These are phyloP conservation scores for Chalcis sispes DNA, from an alignment of 2,888 invertebrate species.

Conservation along the genomic window DNA sequence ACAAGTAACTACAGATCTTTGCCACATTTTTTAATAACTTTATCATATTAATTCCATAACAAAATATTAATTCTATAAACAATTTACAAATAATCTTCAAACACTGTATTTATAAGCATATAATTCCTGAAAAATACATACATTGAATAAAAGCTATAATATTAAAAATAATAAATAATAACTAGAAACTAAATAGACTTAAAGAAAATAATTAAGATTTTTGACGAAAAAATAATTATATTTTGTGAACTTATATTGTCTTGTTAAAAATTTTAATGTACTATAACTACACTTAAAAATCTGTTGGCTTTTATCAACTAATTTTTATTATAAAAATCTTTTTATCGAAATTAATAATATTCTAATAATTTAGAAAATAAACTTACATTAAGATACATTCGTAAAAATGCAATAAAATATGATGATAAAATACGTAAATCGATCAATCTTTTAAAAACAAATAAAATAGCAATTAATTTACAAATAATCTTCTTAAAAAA, in stretches of 20 bases:
- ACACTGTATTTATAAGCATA: not conserved
- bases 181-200: not conserved
- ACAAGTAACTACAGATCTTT: constrained; percentile 58
- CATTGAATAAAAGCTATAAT: not conserved
- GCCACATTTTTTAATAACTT: constrained; percentile 70
- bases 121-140: not conserved
- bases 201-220: not conserved
- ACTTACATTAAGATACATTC: not conserved
- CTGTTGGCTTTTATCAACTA: not conserved
- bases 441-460: not conserved
- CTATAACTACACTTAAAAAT: constrained; percentile 2
- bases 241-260: too few species aligned
- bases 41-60: not conserved
- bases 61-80: not conserved
- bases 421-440: not conserved
- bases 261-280: too few species aligned
- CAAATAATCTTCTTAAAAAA: not conserved
- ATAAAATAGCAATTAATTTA: not conserved
- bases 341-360: not conserved
- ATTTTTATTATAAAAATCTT: not conserved
- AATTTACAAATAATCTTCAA: not conserved
- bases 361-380: not conserved
- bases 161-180: not conserved
- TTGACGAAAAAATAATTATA: too few species aligned
- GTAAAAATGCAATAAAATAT: not conserved